Evolutionary conservation across 2,113 vertebrate genomes (phyloP).

Genomic region (Todiramphus chloris): DNA sequence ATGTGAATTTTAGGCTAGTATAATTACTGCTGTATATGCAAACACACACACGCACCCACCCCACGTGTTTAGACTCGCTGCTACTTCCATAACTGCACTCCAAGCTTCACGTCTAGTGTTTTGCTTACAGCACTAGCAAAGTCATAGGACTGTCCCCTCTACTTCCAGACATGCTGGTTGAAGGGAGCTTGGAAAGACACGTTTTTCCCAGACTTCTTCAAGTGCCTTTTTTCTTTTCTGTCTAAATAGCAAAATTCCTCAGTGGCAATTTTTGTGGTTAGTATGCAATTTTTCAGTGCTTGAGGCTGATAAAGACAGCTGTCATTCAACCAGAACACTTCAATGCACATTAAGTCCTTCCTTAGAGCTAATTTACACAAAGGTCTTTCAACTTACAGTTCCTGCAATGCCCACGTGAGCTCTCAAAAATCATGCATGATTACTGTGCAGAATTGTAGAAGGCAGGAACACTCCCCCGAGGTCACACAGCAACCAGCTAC

Average conservation of each 20-base stretch:
- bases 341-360: neutral
- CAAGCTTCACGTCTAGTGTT: neutral
- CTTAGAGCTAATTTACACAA: neutral
- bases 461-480: neutral
- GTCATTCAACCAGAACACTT: neutral
- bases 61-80: neutral
- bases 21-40: neutral
- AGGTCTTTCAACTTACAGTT: neutral
- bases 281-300: neutral
- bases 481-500: neutral
- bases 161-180: neutral
- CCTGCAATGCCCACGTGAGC: neutral
- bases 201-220: neutral
- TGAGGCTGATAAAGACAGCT: neutral
- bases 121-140: neutral
- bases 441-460: neutral
- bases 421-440: neutral
- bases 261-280: neutral
- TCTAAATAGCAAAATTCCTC: neutral
- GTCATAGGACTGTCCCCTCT: neutral
- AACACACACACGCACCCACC: neutral
- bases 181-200: neutral
- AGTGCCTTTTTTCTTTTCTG: neutral
- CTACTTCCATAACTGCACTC: neutral
- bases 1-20: neutral